These are phyloP conservation scores for Bombus consobrinus DNA, from an alignment of 1,140 invertebrate species.

Conservation along the genomic window DNA sequence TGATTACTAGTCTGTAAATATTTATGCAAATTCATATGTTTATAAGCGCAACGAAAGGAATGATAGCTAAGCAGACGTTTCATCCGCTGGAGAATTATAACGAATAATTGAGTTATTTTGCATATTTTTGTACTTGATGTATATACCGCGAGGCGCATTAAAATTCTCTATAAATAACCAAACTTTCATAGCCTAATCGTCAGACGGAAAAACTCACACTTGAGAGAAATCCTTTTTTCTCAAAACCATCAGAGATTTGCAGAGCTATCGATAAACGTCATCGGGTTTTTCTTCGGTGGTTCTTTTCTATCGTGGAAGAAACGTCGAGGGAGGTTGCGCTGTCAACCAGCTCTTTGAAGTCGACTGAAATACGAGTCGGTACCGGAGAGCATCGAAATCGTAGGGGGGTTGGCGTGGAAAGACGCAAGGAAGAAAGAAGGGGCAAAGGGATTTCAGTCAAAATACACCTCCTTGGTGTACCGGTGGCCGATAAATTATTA, in stretches of 20 bases:
- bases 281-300: neutral
- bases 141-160: no score
- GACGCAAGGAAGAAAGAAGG: conserved; percentile 52
- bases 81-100: neutral
- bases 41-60: neutral
- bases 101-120: neutral
- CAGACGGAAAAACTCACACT: no score
- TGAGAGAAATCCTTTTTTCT: no score
- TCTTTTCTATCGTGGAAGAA: neutral
- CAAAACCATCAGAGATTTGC: no score
- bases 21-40: neutral
- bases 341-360: conserved; percentile 54
- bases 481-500: conserved; percentile 81
- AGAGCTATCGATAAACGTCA: conserved; percentile 4
- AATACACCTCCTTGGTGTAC: conserved; percentile 67
- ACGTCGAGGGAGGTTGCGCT: neutral
- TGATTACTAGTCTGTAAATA: neutral
- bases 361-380: conserved; percentile 50
- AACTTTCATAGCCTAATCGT: no score
- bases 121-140: no score
- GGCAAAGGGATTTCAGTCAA: conserved; percentile 72
- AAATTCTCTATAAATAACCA: no score
- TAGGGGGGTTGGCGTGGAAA: conserved; percentile 6
- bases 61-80: neutral
- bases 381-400: conserved; percentile 24